Conservation (phyloP, 1,140 invertebrate genomes). For the Hylaeus anthracinus region DNA sequence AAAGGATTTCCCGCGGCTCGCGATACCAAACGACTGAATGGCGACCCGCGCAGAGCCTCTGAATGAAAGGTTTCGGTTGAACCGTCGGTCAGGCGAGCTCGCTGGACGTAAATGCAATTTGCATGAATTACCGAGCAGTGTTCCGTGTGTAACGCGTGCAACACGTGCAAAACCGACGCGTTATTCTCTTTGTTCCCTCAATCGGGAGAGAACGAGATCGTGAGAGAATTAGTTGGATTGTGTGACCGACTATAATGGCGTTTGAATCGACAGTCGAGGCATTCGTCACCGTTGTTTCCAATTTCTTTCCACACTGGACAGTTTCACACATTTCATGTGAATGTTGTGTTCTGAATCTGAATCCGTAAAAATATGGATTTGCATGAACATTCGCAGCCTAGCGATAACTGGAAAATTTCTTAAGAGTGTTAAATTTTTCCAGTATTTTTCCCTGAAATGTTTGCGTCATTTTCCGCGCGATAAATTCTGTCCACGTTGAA, state of each 20-base stretch:
- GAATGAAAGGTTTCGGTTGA: conserved; percentile 59
- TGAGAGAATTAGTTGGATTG: conserved; percentile 39
- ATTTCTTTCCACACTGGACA: neutral
- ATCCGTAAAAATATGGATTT: too few relatives aligned
- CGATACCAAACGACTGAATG: conserved; percentile 38
- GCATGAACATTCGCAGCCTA: too few relatives aligned
- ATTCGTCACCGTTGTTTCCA: conserved; percentile 9
- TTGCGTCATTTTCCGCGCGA: too few relatives aligned
- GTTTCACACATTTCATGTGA: too few relatives aligned
- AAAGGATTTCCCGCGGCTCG: neutral
- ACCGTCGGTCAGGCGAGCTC: conserved; percentile 31
- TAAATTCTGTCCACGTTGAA: too few relatives aligned
- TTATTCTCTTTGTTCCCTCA: conserved; percentile 28
- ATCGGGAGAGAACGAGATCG: conserved; percentile 23
- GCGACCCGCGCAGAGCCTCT: neutral
- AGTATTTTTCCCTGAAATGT: too few relatives aligned
- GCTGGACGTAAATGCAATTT: conserved; percentile 62
- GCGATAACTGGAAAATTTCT: too few relatives aligned
- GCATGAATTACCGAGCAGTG: conserved; percentile 60
- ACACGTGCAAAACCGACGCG: neutral
- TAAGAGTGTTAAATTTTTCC: too few relatives aligned
- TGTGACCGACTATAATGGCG: conserved; percentile 1
- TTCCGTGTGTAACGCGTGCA: neutral
- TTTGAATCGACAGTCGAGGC: neutral
- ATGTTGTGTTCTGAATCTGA: too few relatives aligned